phyloP scores from a whole-genome alignment of 2,113 vertebrate genomes.

The Elgaria multicarinata region DNA sequence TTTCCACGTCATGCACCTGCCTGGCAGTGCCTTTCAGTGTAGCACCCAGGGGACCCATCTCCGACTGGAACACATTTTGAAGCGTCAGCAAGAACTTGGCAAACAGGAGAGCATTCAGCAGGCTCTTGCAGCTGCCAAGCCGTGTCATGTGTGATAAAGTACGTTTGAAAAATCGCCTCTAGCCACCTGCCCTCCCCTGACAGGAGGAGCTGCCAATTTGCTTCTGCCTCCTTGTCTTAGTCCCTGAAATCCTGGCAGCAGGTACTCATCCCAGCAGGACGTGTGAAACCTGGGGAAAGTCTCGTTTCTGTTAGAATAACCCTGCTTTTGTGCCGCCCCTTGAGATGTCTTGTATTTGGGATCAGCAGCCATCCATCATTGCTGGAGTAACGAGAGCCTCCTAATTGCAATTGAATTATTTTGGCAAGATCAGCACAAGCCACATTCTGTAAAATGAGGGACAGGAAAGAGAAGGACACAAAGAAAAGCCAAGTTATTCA shows the following conservation, averaged over 20 bases:
- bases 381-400: conserved; percentile 47
- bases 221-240: conserved; percentile 22
- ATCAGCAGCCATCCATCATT: conserved; percentile 49
- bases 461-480: background rate
- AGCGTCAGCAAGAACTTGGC: conserved; percentile 42
- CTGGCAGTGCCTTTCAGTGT: conserved; percentile 5
- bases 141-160: conserved; percentile 41
- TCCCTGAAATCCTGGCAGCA: conserved; percentile 27
- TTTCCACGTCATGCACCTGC: conserved; percentile 35
- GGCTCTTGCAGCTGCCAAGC: conserved; percentile 25
- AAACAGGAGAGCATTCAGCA: background rate
- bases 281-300: conserved; percentile 31
- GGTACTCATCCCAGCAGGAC: conserved; percentile 8
- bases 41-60: background rate
- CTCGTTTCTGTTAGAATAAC: conserved; percentile 56
- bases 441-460: background rate
- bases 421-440: conserved; percentile 44
- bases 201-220: conserved; percentile 46
- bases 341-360: conserved; percentile 53
- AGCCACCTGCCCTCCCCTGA: conserved; percentile 55
- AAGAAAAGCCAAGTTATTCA: conserved; percentile 23
- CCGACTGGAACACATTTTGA: conserved; percentile 1
- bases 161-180: conserved; percentile 59
- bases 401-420: conserved; percentile 63
- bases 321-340: conserved; percentile 45